phyloP scores from a whole-genome alignment of 1,140 invertebrate genomes.

The Saccostrea echinata region DNA sequence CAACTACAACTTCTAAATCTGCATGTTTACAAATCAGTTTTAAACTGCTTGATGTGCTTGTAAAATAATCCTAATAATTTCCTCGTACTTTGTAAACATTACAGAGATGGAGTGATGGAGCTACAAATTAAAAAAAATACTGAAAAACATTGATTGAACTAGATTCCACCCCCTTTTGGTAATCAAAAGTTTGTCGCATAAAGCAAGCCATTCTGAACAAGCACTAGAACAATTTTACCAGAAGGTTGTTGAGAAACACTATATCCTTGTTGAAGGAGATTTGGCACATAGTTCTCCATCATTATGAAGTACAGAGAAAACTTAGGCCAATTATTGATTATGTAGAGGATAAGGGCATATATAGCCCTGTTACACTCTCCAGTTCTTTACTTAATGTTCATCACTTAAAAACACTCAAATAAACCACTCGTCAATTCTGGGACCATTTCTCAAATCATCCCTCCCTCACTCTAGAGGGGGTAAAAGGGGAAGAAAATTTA shows the following conservation, averaged over 20 bases:
- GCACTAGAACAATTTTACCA: neutral
- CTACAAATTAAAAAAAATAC: neutral
- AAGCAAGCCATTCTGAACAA: neutral
- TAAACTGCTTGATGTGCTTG: neutral
- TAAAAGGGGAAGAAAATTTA: neutral
- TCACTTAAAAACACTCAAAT: neutral
- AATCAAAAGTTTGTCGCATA: neutral
- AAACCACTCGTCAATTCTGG: neutral
- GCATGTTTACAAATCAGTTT: neutral
- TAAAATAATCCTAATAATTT: too few relatives aligned
- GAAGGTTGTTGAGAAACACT: slow-evolving; percentile 8
- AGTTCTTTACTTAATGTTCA: neutral
- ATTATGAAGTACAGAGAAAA: neutral
- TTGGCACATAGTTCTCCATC: neutral
- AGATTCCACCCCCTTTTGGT: neutral
- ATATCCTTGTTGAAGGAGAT: slow-evolving; percentile 23
- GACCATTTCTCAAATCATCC: neutral
- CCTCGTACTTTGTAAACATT: too few relatives aligned
- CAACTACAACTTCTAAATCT: neutral
- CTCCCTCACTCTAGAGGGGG: neutral
- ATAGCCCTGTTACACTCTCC: neutral
- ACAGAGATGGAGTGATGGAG: too few relatives aligned
- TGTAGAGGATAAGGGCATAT: neutral
- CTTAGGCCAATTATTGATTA: slow-evolving; percentile 7
- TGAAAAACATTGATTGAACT: neutral